Conservation (phyloP, 2,888 invertebrate species). For the Dasypogon diadema region DNA sequence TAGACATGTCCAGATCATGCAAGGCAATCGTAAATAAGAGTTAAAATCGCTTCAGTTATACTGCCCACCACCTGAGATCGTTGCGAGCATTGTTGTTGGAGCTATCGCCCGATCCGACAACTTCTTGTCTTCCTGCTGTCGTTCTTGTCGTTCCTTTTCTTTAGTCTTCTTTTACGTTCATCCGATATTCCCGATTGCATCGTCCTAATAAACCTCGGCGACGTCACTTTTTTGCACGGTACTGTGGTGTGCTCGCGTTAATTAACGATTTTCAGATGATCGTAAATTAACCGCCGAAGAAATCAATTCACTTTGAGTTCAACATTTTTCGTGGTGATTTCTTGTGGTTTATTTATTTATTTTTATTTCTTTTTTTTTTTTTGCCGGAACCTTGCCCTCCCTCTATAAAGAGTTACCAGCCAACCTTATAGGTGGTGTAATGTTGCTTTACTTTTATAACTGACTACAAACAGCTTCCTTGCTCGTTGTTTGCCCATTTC, state of each 20-base stretch:
- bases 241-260: slow-evolving; percentile 53
- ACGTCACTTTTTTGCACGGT: background rate
- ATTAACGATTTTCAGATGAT: slow-evolving; percentile 57
- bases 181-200: slow-evolving; percentile 17
- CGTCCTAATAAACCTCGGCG: slow-evolving; percentile 38
- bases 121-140: slow-evolving; percentile 50
- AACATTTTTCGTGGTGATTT: slow-evolving; percentile 54
- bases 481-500: slow-evolving; percentile 13
- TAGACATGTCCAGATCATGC: slow-evolving; percentile 42
- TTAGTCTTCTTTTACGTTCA: background rate
- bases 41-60: slow-evolving; percentile 28
- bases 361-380: background rate
- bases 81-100: slow-evolving; percentile 41
- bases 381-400: background rate
- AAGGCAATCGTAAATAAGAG: slow-evolving; percentile 45
- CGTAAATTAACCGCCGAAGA: slow-evolving; percentile 56
- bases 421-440: background rate
- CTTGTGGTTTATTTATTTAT: slow-evolving; percentile 21
- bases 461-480: slow-evolving; percentile 1
- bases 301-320: slow-evolving; percentile 56
- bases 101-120: slow-evolving; percentile 34
- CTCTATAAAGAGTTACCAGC: too few relatives aligned
- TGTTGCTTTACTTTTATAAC: slow-evolving; percentile 6
- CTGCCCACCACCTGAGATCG: slow-evolving; percentile 34
- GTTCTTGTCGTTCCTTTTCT: too few relatives aligned